A percentile compares a stretch with the other conserved stretches of the same genome.
phyloP scores from a whole-genome alignment of 2,888 invertebrate genomes.

The Thymelicus lineola region DNA sequence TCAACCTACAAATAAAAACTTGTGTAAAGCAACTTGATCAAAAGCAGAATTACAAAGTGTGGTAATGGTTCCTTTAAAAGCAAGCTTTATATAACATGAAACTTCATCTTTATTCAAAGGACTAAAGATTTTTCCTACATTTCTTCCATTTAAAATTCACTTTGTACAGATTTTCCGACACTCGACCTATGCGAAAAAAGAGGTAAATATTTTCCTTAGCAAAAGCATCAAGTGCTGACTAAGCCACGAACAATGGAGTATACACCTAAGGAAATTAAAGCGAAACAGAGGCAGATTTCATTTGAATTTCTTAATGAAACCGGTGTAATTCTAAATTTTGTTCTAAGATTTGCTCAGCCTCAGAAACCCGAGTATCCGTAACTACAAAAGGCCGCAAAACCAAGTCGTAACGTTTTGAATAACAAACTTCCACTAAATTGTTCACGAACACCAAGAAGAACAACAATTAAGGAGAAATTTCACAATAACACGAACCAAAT shows the following conservation, averaged over 20 bases:
- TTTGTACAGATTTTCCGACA: conserved; percentile 21
- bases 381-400: not conserved
- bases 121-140: conserved; percentile 1
- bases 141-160: conserved; percentile 11
- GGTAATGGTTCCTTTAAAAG: too few relatives aligned
- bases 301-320: conserved; percentile 24
- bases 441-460: too few relatives aligned
- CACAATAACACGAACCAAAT: too few relatives aligned
- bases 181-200: conserved; percentile 25
- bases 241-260: conserved; percentile 23
- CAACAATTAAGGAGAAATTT: too few relatives aligned
- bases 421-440: not conserved
- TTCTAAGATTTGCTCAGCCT: too few relatives aligned
- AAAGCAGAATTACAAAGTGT: too few relatives aligned
- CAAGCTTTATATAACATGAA: too few relatives aligned
- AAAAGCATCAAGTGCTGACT: conserved; percentile 24
- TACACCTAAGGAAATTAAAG: conserved; percentile 14
- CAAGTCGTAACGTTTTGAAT: not conserved
- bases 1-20: too few relatives aligned
- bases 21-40: too few relatives aligned
- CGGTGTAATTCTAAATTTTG: not conserved
- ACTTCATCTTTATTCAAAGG: not conserved
- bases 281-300: conserved; percentile 10
- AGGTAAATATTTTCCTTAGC: conserved; percentile 26
- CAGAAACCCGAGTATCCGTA: not conserved